phyloP scores from a whole-genome alignment of 23 tunicate genomes.

The Diplosoma virens region DNA sequence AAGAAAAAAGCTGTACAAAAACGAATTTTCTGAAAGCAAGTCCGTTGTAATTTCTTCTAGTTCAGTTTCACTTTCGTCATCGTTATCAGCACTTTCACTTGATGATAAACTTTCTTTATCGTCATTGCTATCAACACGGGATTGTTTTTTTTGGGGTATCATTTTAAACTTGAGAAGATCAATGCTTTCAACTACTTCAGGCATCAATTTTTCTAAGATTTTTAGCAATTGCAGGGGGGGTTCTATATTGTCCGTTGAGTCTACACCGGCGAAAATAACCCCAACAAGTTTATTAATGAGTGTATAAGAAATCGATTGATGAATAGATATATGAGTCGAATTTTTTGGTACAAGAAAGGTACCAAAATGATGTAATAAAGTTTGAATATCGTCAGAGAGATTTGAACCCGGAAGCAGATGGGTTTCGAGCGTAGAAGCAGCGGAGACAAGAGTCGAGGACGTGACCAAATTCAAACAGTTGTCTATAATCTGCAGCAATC shows the following conservation, averaged over 20 bases:
- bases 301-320: constrained; percentile 28
- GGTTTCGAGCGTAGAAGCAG: constrained; percentile 26
- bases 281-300: constrained; percentile 18
- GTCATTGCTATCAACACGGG: not conserved
- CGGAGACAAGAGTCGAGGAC: constrained; percentile 19
- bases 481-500: not conserved
- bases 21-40: not conserved
- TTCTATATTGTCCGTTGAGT: not conserved
- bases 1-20: constrained; percentile 21
- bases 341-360: constrained; percentile 1
- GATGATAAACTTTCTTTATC: not conserved
- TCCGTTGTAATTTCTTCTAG: not conserved
- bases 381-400: constrained; percentile 54
- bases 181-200: not conserved
- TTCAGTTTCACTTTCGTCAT: not conserved
- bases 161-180: not conserved
- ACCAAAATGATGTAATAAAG: constrained; percentile 57
- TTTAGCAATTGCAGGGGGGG: not conserved
- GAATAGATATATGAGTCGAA: not conserved
- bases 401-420: constrained; percentile 37
- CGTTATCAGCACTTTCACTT: not conserved
- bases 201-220: not conserved
- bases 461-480: constrained; percentile 15
- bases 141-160: not conserved
- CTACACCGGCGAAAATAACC: not conserved